Evolutionary conservation across 2,113 vertebrate species (phyloP).

Genomic region (Sturnus vulgaris): DNA sequence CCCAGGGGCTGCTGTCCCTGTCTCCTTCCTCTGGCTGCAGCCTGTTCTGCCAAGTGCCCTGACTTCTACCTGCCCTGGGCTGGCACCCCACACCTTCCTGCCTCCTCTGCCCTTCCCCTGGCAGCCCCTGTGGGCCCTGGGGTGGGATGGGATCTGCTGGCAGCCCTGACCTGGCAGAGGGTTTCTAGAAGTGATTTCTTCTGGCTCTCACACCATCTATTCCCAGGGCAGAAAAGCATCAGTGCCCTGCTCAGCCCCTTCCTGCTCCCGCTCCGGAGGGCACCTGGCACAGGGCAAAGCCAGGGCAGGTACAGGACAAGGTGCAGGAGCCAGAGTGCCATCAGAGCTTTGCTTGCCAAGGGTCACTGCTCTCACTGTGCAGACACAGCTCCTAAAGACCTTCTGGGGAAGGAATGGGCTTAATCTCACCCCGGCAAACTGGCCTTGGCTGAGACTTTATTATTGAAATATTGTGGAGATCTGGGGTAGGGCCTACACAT

Average conservation of each 20-base stretch:
- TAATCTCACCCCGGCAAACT: not conserved
- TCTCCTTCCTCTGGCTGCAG: not conserved
- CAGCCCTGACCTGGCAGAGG: not conserved
- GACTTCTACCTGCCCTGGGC: not conserved
- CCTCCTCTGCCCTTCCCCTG: not conserved
- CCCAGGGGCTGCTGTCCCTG: rapidly evolving
- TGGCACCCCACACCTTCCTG: not conserved
- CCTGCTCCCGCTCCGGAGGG: not conserved
- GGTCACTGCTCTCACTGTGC: not conserved
- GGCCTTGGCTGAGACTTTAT: not conserved
- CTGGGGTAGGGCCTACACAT: not conserved
- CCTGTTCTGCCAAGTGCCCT: not conserved
- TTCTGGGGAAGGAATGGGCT: not conserved
- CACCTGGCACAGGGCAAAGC: rapidly evolving
- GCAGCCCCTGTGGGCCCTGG: not conserved
- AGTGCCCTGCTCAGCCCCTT: not conserved
- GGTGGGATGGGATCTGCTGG: not conserved
- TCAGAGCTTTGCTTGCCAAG: not conserved
- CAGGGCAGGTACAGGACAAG: rapidly evolving
- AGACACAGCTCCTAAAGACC: not conserved
- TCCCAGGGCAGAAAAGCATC: not conserved
- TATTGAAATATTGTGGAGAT: not conserved
- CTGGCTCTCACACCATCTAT: not conserved
- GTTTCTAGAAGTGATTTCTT: not conserved
- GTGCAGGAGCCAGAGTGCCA: not conserved